Conservation (phyloP, 2,888 invertebrate genomes). For the Venustoraphidia nigricollis region DNA sequence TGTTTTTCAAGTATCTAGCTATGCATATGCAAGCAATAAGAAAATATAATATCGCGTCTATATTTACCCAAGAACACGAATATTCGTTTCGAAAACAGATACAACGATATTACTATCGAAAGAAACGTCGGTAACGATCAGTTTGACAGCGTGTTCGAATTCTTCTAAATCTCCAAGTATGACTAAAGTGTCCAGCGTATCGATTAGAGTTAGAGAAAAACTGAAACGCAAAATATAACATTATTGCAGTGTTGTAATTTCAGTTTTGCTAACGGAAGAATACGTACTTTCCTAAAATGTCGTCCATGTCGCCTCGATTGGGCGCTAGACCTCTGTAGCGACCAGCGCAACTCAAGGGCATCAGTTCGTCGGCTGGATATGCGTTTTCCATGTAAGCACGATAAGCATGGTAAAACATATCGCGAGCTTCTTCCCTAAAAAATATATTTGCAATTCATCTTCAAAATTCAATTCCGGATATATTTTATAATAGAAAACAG, state of each 20-base stretch:
- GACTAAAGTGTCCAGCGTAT: constrained; percentile 84
- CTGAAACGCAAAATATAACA: constrained; percentile 37
- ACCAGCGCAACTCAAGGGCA: constrained; percentile 92
- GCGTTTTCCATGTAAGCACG: constrained; percentile 94
- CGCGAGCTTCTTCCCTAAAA: constrained; percentile 72
- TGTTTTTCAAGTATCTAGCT: too few relatives aligned
- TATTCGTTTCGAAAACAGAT: constrained; percentile 97
- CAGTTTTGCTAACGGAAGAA: background rate
- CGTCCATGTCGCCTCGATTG: constrained; percentile 91
- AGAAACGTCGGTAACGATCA: constrained; percentile 71
- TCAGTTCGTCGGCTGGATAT: constrained; percentile 95
- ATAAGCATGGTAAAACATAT: constrained; percentile 96
- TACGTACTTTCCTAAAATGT: constrained; percentile 89
- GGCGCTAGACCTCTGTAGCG: constrained; percentile 80
- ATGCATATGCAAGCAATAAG: background rate
- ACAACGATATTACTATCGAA: constrained; percentile 93
- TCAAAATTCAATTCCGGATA: too few relatives aligned
- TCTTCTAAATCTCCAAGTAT: constrained; percentile 84
- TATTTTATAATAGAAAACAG: too few relatives aligned
- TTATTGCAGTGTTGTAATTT: background rate
- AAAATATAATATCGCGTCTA: background rate
- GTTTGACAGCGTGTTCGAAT: constrained; percentile 80
- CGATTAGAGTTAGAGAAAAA: constrained; percentile 90
- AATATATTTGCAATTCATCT: background rate
- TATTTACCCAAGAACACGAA: constrained; percentile 84